Conservation (phyloP, 2,113 vertebrate species). For the Nestor notabilis region DNA sequence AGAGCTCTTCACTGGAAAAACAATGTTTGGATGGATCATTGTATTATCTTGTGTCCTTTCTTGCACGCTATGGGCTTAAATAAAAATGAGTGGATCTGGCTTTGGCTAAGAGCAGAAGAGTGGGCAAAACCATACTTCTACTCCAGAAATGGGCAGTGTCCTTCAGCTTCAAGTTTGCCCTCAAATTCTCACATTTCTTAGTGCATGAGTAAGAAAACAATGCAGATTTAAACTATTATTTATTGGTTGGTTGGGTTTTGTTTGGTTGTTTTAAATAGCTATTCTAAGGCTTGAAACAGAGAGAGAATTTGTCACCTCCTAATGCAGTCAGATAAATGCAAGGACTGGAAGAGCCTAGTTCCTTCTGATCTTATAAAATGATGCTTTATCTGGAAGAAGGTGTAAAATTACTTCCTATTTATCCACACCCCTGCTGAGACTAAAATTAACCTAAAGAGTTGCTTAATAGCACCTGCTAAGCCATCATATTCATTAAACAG, state of each 20-base stretch:
- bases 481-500: constrained; percentile 27
- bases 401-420: constrained; percentile 30
- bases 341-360: neutral
- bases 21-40: neutral
- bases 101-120: neutral
- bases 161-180: neutral
- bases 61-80: neutral
- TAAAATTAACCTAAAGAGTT: constrained; percentile 30
- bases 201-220: neutral
- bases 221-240: neutral
- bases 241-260: neutral
- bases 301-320: neutral
- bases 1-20: neutral
- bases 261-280: neutral
- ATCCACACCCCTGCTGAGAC: constrained; percentile 12
- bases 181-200: neutral
- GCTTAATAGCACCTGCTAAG: neutral
- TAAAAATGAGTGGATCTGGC: neutral
- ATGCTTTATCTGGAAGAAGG: neutral
- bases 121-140: neutral
- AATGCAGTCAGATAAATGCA: neutral
- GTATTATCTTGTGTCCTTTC: neutral
- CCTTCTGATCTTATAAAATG: neutral
- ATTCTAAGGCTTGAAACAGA: neutral
- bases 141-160: neutral